Base-by-base conservation (phyloP, 2,113 vertebrate genomes). In the Coryphaenoides rupestris region DNA sequence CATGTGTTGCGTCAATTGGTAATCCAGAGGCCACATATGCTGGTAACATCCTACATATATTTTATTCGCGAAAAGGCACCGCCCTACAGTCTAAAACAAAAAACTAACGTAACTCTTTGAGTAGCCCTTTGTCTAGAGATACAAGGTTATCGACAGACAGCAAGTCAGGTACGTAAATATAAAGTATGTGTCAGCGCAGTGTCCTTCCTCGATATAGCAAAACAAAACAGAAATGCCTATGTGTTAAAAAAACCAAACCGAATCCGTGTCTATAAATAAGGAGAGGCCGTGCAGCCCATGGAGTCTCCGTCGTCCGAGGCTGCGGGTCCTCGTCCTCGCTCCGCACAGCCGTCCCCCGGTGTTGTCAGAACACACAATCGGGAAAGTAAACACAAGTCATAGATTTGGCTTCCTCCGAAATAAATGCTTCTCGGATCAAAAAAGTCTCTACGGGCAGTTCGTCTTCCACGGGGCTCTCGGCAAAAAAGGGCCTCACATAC, bases 61-160 rank as follows among this genome's bases (percentile, higher is more conserved):
- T 55, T 21, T 22, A 55, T 21, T 13, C 14, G 17, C 9, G 56
- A 74, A 75, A 75, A 62, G 58, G 21, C 60, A 57, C 56, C 47
- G 58, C 60, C 5, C 64, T 28, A 81, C 24, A 61, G 73, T 58
- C 63, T 47, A 60, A 24, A 65, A 58, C 55, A 45, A 65, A 76
- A 24, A 54, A 64, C 33, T 54, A 10, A 33, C 24, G 19, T 58
- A 28, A 10, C 47, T 47, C 5, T 63, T 68, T 28, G 52, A 75
- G 46, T 61, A 19, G 53, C 22, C 53, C 23, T 45, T 63, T 19
- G 49, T 84, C 80, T 80, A 71, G 76, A 80, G 77, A 79, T 81
- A 83, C 69, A 78, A 85, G 74, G 80, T 83, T 64, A 75, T 77
- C 74, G 73, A 73, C 84, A 63, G 81, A 82, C 82, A 81, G 78